Evolutionary conservation across 2,113 vertebrate species (phyloP).

Genomic region (Brachyistius frenatus): DNA sequence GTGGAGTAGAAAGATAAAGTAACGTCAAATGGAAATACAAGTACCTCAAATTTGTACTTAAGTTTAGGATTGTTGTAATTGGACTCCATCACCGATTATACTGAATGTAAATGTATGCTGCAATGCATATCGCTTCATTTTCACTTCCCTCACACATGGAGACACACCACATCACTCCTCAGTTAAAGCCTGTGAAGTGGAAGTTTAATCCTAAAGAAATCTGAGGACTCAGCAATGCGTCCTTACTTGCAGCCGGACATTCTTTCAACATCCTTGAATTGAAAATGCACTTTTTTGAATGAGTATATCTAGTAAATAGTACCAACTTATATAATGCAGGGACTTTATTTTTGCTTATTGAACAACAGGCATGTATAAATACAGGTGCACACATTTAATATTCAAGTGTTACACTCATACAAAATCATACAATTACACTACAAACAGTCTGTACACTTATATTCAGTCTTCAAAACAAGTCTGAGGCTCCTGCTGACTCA

Average conservation of each 20-base stretch:
- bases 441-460: conserved; percentile 75
- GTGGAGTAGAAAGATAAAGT: too few species aligned
- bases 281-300: background rate
- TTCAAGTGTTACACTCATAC: conserved; percentile 52
- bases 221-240: background rate
- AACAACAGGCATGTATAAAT: conserved; percentile 48
- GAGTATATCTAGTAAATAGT: background rate
- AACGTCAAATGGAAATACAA: background rate
- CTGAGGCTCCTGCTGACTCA: conserved; percentile 14
- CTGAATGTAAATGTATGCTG: background rate
- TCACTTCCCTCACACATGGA: conserved; percentile 18
- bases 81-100: background rate
- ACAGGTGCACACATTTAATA: conserved; percentile 73
- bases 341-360: background rate
- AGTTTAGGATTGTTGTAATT: too few species aligned
- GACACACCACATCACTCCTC: background rate
- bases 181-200: background rate
- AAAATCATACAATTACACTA: conserved; percentile 60
- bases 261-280: background rate
- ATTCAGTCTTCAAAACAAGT: conserved; percentile 53
- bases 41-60: too few species aligned
- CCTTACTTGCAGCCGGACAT: background rate
- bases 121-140: conserved; percentile 2
- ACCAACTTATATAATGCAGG: background rate
- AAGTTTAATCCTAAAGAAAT: background rate